Base-by-base conservation (phyloP, 2,113 vertebrate genomes). In the Chaenocephalus aceratus region DNA sequence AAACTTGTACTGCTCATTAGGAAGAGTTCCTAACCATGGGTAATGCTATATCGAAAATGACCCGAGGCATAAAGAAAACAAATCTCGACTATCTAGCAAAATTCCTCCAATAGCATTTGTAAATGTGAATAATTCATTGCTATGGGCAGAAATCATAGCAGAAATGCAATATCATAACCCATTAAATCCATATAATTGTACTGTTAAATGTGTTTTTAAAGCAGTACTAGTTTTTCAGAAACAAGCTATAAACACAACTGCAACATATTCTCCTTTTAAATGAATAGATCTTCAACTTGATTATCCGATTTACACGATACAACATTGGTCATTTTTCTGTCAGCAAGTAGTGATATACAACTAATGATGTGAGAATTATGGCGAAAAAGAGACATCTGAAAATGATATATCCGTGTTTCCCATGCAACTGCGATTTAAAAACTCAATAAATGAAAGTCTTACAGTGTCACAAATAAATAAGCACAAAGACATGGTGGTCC, bases 381-480 rank as follows among this genome's bases (percentile, higher is more conserved):
- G 9, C 9, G 8, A 26, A 9, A n/a, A 54, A 45, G 23, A 59
- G 12, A 58, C 4, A 49, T 49, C 18, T 41, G 36, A 41, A 41
- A 59, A 23, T 51, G 26, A 6, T 14, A 36, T 65, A 61, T 18
- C 41, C 12, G 15, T 15, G 18, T 51, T 57, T 41, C 11, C 41
- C 5, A 45, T 62, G 62, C 30, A 52, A 13, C 15, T 48, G 46
- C 16, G 41, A 18, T 72, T 62, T 41, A 41, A 6, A 67, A 52
- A 57, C 52, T 52, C 15, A 71, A 14, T 59, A 53, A 58, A 30
- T 53, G n/a, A 67, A 65, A 56, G 54, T 56, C 36, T 3, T 46
- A 8, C 49, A 16, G 15, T 70, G 7, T 62, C 15, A 46, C 30
- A 70, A 23, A 30, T 34, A 54, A 26, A 70, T 16, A 34, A 62